Conservation (phyloP, 64 coral and sea anemone species). For the Anthopleura sola region DNA sequence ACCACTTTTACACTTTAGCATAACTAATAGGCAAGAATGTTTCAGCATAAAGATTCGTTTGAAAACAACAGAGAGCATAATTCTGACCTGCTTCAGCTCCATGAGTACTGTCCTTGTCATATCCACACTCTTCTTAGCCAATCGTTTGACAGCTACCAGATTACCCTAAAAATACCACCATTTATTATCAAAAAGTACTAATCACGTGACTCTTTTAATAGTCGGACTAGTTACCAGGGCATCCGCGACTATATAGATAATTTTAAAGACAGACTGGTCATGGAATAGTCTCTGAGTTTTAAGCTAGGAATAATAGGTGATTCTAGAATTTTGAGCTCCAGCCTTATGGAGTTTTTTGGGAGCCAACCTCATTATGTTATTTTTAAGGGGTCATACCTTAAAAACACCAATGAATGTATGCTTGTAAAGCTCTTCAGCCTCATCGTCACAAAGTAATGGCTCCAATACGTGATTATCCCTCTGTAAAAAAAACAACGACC, state of each 20-base stretch:
- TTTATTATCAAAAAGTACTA: background rate
- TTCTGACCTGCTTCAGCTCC: slow-evolving; percentile 82
- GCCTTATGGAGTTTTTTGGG: too few relatives aligned
- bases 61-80: background rate
- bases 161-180: slow-evolving; percentile 49
- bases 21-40: too few relatives aligned
- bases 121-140: slow-evolving; percentile 84
- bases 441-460: slow-evolving; percentile 52
- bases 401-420: slow-evolving; percentile 36
- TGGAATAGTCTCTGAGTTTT: too few relatives aligned
- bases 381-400: slow-evolving; percentile 55
- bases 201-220: background rate
- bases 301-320: too few relatives aligned
- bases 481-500: background rate
- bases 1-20: too few relatives aligned
- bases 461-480: slow-evolving; percentile 45
- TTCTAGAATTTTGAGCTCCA: too few relatives aligned
- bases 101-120: slow-evolving; percentile 89
- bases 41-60: too few relatives aligned
- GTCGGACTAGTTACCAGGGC: background rate
- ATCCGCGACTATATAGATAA: too few relatives aligned
- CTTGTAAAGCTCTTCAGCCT: slow-evolving; percentile 35
- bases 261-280: too few relatives aligned
- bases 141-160: slow-evolving; percentile 66
- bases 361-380: too few relatives aligned